These are phyloP conservation scores for Eupeodes luniger DNA, from an alignment of 2,888 invertebrate genomes.

Conservation along the genomic window DNA sequence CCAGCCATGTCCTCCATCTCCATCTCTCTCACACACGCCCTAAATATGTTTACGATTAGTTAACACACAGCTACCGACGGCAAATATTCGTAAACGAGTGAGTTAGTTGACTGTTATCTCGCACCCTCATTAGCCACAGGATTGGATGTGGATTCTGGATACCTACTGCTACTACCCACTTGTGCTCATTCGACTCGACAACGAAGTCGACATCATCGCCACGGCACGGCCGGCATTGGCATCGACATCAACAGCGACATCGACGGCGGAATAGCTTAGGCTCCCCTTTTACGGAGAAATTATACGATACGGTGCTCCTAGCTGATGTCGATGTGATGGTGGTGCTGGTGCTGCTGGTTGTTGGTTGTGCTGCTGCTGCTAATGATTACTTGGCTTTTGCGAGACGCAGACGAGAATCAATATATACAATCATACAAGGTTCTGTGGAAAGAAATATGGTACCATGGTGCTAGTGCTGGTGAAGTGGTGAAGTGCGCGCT, in stretches of 20 bases:
- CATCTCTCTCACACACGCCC: constrained; percentile 69
- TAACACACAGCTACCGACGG: constrained; percentile 70
- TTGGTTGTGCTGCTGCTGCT: constrained; percentile 26
- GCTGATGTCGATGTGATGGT: constrained; percentile 2
- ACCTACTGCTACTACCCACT: constrained; percentile 3
- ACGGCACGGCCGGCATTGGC: too few relatives aligned
- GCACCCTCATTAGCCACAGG: constrained; percentile 65
- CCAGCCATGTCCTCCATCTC: constrained; percentile 8
- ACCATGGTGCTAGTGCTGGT: constrained; percentile 10
- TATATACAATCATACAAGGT: constrained; percentile 22
- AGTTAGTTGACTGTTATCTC: constrained; percentile 68
- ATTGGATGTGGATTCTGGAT: constrained; percentile 14
- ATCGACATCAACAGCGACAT: too few relatives aligned
- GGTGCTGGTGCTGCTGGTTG: constrained; percentile 23
- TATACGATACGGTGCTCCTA: constrained; percentile 1
- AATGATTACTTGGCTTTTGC: constrained; percentile 36
- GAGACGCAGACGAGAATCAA: constrained; percentile 1
- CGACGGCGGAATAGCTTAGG: neutral
- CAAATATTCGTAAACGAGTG: constrained; percentile 62
- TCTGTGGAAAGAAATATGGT: constrained; percentile 2
- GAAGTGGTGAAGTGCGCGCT: constrained; percentile 67
- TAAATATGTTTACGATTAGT: constrained; percentile 56
- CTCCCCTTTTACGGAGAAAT: constrained; percentile 26
- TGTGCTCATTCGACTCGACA: neutral
- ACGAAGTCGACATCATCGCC: too few relatives aligned